These are phyloP conservation scores for Drosophila miranda DNA, from an alignment of 1,140 invertebrate species.

Conservation along the genomic window DNA sequence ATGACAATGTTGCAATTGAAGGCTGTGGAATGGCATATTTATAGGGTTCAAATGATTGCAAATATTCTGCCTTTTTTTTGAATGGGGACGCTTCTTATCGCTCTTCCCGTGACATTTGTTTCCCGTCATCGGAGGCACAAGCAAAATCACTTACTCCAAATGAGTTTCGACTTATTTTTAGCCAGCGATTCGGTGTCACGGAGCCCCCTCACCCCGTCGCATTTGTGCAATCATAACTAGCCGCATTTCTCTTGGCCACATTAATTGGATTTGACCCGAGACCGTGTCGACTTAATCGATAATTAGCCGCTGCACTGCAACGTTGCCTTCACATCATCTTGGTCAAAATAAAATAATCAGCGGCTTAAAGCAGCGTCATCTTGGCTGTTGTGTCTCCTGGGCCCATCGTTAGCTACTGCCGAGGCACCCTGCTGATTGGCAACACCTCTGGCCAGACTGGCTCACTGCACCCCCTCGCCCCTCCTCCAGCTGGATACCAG, in stretches of 20 bases:
- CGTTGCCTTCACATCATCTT: conserved; percentile 23
- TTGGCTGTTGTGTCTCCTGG: conserved; percentile 19
- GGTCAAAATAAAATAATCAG: conserved; percentile 46
- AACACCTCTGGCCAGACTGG: conserved; percentile 27
- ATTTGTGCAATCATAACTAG: conserved; percentile 60
- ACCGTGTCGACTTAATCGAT: conserved; percentile 70
- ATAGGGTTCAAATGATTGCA: conserved; percentile 36
- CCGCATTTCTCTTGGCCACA: conserved; percentile 35
- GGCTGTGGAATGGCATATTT: conserved; percentile 58
- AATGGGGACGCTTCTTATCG: conserved; percentile 44
- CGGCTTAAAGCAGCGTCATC: conserved; percentile 45
- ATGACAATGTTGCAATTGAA: conserved; percentile 57
- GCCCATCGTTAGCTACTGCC: too few relatives aligned
- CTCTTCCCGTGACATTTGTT: conserved; percentile 18
- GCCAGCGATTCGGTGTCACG: neutral
- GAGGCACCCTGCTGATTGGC: conserved; percentile 30
- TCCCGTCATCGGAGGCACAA: conserved; percentile 43
- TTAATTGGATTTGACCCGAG: conserved; percentile 65
- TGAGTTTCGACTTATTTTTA: conserved; percentile 48
- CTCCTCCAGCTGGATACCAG: neutral
- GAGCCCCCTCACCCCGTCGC: neutral
- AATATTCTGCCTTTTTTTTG: too few relatives aligned
- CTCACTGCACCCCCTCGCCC: neutral
- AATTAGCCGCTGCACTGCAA: conserved; percentile 59
- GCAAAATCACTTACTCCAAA: conserved; percentile 71